phyloP scores from a whole-genome alignment of 2,888 invertebrate genomes.

The Heliconius charithonia region DNA sequence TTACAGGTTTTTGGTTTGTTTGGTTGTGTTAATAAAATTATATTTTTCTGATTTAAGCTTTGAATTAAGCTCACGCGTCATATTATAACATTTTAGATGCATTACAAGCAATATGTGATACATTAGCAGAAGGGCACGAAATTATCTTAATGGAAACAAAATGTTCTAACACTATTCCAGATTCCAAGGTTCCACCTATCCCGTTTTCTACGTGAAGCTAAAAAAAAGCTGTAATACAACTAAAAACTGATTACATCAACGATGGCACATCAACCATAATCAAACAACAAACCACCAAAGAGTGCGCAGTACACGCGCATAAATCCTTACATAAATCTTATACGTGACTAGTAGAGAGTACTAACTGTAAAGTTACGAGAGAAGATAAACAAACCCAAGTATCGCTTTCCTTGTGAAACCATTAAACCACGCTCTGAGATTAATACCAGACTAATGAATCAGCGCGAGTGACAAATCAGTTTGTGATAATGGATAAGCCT shows the following conservation, averaged over 20 bases:
- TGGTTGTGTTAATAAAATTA: too few relatives aligned
- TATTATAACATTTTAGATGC: too few relatives aligned
- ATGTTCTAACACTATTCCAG: too few relatives aligned
- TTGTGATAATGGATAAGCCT: conserved; percentile 55
- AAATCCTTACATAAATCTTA: conserved; percentile 8
- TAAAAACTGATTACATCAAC: neutral
- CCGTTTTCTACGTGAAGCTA: too few relatives aligned
- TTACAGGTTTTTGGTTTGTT: too few relatives aligned
- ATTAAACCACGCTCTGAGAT: conserved; percentile 59
- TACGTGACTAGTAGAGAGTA: conserved; percentile 11
- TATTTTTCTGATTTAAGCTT: too few relatives aligned
- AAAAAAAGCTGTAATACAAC: too few relatives aligned
- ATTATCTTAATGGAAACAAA: too few relatives aligned
- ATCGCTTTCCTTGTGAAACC: conserved; percentile 60
- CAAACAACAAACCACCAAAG: neutral
- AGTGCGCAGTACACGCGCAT: neutral
- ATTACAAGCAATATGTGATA: too few relatives aligned
- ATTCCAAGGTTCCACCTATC: too few relatives aligned
- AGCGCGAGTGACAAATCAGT: conserved; percentile 77
- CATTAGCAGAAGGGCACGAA: too few relatives aligned
- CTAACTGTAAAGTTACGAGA: conserved; percentile 16
- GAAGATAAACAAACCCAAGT: conserved; percentile 62
- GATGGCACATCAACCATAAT: neutral
- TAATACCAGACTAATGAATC: conserved; percentile 77
- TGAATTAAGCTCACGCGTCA: too few relatives aligned